phyloP scores from a whole-genome alignment of 2,113 vertebrate species.

The Forbesichthys papilliferus region DNA sequence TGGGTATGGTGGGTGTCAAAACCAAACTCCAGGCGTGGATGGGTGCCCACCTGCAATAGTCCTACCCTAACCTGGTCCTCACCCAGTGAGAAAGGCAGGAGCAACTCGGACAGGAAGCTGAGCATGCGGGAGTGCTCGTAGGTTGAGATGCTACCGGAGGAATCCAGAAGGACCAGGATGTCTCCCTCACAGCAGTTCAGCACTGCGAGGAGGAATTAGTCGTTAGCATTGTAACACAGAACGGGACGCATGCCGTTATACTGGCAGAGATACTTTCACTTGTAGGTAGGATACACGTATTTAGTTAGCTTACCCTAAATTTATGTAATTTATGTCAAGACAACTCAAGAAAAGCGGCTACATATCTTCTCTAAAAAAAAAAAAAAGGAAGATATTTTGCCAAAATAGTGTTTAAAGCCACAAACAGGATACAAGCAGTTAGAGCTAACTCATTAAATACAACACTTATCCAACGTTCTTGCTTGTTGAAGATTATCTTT shows the following conservation, averaged over 20 bases:
- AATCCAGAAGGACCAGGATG: conserved; percentile 90
- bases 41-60: conserved; percentile 89
- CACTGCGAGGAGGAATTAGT: conserved; percentile 53
- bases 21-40: conserved; percentile 85
- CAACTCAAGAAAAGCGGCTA: too few species aligned
- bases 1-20: conserved; percentile 73
- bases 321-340: too few species aligned
- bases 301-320: too few species aligned
- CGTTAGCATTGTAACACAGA: background rate
- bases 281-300: too few species aligned
- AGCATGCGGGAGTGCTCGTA: conserved; percentile 89
- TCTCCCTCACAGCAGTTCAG: conserved; percentile 84
- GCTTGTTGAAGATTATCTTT: conserved; percentile 7
- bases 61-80: conserved; percentile 82
- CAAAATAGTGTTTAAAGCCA: background rate
- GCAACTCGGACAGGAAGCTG: conserved; percentile 86
- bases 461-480: conserved; percentile 6
- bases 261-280: too few species aligned
- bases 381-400: too few species aligned
- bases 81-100: conserved; percentile 83
- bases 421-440: background rate
- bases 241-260: too few species aligned
- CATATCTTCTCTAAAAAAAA: too few species aligned
- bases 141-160: conserved; percentile 90
- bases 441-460: background rate